A percentile compares a stretch with the other conserved stretches of the same genome.
Conservation (phyloP, 2,888 invertebrate species). For the Pilophorus perplexus region DNA sequence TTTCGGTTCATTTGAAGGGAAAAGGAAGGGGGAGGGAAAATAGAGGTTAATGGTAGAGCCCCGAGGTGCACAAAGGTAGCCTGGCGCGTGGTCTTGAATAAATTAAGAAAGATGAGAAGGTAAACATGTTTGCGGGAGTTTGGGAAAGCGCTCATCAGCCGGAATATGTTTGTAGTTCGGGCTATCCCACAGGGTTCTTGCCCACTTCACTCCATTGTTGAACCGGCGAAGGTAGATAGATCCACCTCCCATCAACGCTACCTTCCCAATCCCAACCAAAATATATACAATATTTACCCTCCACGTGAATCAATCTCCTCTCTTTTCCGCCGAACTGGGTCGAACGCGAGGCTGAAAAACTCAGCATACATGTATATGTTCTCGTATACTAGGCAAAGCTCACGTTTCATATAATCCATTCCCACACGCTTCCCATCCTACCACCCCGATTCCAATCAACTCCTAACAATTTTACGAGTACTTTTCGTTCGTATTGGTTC, state of each 20-base stretch:
- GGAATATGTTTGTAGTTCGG: constrained; percentile 34
- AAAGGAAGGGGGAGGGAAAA: not conserved
- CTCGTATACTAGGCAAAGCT: not conserved
- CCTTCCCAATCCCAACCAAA: constrained; percentile 10
- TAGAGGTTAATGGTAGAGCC: constrained; percentile 20
- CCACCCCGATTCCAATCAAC: no score
- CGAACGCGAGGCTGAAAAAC: constrained; percentile 21
- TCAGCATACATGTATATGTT: no score
- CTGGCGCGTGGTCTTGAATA: constrained; percentile 36
- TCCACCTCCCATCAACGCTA: not conserved
- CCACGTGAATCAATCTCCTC: constrained; percentile 33
- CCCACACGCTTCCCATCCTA: no score
- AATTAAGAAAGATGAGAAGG: constrained; percentile 39
- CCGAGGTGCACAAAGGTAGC: not conserved
- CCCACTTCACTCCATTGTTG: constrained; percentile 31
- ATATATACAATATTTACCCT: constrained; percentile 28
- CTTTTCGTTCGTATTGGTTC: no score
- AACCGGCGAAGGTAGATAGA: not conserved
- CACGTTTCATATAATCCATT: no score
- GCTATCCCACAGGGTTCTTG: constrained; percentile 20
- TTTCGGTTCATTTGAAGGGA: not conserved
- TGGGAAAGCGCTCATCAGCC: constrained; percentile 26
- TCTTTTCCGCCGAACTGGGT: constrained; percentile 5
- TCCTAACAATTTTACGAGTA: no score
- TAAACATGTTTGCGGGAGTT: constrained; percentile 36